Evolutionary conservation across 2,888 invertebrate species (phyloP).

Genomic region (Stenurella melanura): DNA sequence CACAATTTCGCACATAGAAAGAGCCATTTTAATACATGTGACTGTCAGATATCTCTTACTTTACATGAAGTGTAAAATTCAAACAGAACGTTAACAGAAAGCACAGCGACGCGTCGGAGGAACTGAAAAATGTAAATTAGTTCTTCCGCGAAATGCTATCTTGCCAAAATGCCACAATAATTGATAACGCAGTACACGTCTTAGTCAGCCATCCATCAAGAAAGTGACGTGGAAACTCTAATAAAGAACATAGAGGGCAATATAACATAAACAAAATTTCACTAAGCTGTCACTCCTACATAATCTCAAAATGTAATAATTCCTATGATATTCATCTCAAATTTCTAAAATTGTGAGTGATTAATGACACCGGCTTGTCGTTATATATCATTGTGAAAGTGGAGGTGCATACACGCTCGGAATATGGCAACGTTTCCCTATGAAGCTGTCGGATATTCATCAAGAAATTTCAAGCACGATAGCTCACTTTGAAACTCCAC

Average conservation of each 20-base stretch:
- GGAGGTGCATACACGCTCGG: conserved; percentile 9
- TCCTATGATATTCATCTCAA: conserved; percentile 34
- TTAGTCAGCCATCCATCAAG: conserved; percentile 32
- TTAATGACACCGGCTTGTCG: conserved; percentile 23
- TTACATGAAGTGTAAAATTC: neutral
- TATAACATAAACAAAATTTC: conserved; percentile 36
- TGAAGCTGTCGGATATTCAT: conserved; percentile 29
- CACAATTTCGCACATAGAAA: too few species aligned
- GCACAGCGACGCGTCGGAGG: neutral
- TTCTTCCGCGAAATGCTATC: conserved; percentile 8
- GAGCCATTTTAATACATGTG: too few species aligned
- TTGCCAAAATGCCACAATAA: conserved; percentile 19
- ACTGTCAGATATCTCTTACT: too few species aligned
- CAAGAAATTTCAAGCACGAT: conserved; percentile 7
- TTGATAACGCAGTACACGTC: conserved; percentile 26
- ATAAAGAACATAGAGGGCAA: conserved; percentile 31
- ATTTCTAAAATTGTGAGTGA: conserved; percentile 36
- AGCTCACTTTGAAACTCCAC: conserved; percentile 1
- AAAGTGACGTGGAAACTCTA: conserved; percentile 26
- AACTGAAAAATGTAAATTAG: conserved; percentile 1
- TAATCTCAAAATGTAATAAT: conserved; percentile 36
- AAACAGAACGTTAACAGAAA: neutral
- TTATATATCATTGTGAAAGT: conserved; percentile 29
- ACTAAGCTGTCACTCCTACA: conserved; percentile 27
- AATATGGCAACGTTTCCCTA: conserved; percentile 21